phyloP scores from a whole-genome alignment of 2,113 vertebrate genomes.

The Antechinus stuartii region DNA sequence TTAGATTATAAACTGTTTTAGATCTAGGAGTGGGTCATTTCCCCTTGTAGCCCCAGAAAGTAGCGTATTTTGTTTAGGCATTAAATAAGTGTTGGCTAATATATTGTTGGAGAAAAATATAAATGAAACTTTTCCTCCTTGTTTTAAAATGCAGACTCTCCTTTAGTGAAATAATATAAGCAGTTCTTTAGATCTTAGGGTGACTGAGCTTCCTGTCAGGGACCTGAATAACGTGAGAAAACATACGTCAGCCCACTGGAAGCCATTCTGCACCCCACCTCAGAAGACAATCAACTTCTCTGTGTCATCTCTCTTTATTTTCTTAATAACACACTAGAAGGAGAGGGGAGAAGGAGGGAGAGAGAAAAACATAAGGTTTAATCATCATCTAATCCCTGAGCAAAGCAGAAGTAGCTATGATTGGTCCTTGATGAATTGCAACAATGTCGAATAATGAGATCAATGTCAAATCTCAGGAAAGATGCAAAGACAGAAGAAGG shows the following conservation, averaged over 20 bases:
- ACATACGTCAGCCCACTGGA: background rate
- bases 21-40: background rate
- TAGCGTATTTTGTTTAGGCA: background rate
- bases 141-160: background rate
- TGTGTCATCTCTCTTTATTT: background rate
- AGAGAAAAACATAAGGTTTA: background rate
- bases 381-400: slow-evolving; percentile 4
- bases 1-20: background rate
- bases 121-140: background rate
- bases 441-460: background rate
- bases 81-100: background rate
- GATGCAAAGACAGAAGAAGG: background rate
- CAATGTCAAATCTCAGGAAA: background rate
- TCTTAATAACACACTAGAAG: background rate
- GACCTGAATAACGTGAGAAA: background rate
- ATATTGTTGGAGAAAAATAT: background rate
- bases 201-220: background rate
- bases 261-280: background rate
- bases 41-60: background rate
- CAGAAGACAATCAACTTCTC: background rate
- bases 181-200: background rate
- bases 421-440: background rate
- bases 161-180: background rate
- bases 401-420: background rate
- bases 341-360: background rate